Base-by-base conservation (phyloP, 2,113 vertebrate species). In the Halcyon senegalensis region DNA sequence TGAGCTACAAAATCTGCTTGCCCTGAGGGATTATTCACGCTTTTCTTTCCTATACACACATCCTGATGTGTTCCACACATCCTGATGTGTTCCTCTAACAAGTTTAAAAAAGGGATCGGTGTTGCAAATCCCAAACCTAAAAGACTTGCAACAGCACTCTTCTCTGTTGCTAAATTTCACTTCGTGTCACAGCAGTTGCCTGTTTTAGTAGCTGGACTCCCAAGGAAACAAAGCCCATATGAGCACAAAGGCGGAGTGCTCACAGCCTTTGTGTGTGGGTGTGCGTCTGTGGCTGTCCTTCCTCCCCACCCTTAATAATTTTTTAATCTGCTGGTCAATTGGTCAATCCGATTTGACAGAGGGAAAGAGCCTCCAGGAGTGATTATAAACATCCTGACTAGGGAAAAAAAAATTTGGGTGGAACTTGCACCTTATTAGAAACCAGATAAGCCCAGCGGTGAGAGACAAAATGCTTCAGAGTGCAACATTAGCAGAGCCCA, bases 281-380 rank as follows among this genome's bases (percentile, higher is more conserved):
- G 87, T 91, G 87, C 13, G 0, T 84, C 69, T 56, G 66, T 87
- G 88, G 39, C 94, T 90, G 75, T 96, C 85, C 94, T 97, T 97
- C 95, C 94, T 97, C 96, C 95, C 94, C 95, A 95, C 95, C 96
- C 96, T 95, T 96, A 93, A 94, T 95, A 95, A 93, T 97, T 94
- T 94, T 95, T 95, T 96, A 96, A 96, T 90, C 92, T 95, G 94
- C 91, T 92, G 92, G 94, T 95, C 86, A 94, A 48, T 77, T 93
- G 92, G 95, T 90, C 3, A 0, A 90, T 85, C 75, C 5, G 10
- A 74, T 93, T 78, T 83, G 90, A 92, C 90, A 84, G 75, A 86
- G 92, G 41, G 88, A 53, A 90, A 66, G 90, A 88, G 67, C 37
- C 74, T 89, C 60, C 31, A 82, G 43, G 90, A 94, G 66, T 64